These are phyloP conservation scores for Chloebia gouldiae DNA, from an alignment of 2,113 vertebrate species.

Conservation along the genomic window DNA sequence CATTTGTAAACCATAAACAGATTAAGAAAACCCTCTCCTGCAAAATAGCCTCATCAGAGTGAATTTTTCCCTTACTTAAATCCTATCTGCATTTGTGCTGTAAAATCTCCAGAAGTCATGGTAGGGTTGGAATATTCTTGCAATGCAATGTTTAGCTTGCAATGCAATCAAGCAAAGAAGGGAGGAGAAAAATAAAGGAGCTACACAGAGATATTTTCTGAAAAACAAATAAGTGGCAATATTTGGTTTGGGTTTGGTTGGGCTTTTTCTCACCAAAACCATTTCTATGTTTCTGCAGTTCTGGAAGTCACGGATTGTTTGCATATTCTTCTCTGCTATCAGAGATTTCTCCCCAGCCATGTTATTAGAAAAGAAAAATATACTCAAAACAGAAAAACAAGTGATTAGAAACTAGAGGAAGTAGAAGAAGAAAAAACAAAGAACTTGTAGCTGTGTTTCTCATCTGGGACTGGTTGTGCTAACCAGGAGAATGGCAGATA, in stretches of 20 bases:
- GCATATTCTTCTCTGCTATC: not conserved
- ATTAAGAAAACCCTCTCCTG: constrained; percentile 32
- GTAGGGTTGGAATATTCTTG: not conserved
- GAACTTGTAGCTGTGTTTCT: not conserved
- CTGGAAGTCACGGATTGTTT: not conserved
- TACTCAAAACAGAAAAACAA: not conserved
- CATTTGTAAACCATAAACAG: constrained; percentile 39
- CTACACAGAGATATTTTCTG: not conserved
- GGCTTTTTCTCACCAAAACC: not conserved
- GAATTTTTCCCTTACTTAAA: constrained; percentile 4
- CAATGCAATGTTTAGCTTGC: not conserved
- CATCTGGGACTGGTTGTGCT: not conserved
- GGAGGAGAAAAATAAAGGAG: not conserved
- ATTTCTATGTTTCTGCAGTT: not conserved
- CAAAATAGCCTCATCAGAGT: constrained; percentile 25
- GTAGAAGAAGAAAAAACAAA: not conserved
- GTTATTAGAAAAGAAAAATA: not conserved
- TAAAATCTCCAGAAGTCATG: not conserved
- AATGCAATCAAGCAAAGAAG: not conserved
- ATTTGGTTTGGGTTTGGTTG: not conserved
- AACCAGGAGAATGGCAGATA: not conserved
- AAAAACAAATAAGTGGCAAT: not conserved
- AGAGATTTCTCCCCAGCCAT: not conserved
- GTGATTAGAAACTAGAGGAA: not conserved
- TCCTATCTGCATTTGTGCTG: not conserved